phyloP scores from a whole-genome alignment of 53 echinoderm and acorn worm species.

The Apostichopus leukothele region DNA sequence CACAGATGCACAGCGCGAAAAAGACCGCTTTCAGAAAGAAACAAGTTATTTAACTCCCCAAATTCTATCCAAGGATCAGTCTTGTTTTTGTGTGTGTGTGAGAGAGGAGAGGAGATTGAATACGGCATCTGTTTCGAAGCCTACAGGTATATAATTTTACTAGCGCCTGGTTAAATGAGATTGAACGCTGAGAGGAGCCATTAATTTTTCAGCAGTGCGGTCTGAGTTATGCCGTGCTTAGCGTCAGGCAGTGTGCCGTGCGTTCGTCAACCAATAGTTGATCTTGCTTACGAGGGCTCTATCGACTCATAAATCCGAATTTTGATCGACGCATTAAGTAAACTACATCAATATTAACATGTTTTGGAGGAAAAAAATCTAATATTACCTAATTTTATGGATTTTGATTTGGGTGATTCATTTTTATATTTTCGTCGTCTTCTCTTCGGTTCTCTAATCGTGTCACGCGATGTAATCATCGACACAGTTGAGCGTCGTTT shows the following conservation, averaged over 20 bases:
- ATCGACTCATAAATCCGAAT: slow-evolving; percentile 37
- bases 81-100: background rate
- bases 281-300: background rate
- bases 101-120: slow-evolving; percentile 17
- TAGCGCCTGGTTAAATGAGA: slow-evolving; percentile 49
- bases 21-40: slow-evolving; percentile 16
- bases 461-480: slow-evolving; percentile 33
- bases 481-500: slow-evolving; percentile 11
- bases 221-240: slow-evolving; percentile 50
- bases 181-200: slow-evolving; percentile 26
- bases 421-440: background rate
- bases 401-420: slow-evolving; percentile 45
- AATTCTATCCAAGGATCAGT: slow-evolving; percentile 50
- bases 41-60: slow-evolving; percentile 40
- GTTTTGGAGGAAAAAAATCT: slow-evolving; percentile 38
- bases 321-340: slow-evolving; percentile 52
- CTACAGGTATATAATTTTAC: slow-evolving; percentile 56
- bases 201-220: slow-evolving; percentile 49
- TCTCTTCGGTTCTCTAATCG: slow-evolving; percentile 16
- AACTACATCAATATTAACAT: slow-evolving; percentile 46
- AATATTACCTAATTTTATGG: slow-evolving; percentile 56
- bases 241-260: slow-evolving; percentile 47
- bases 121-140: slow-evolving; percentile 53
- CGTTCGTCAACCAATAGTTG: slow-evolving; percentile 47
- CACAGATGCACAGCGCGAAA: slow-evolving; percentile 50